Base-by-base conservation (phyloP, 2,113 vertebrate genomes). In the Dasyurus viverrinus region DNA sequence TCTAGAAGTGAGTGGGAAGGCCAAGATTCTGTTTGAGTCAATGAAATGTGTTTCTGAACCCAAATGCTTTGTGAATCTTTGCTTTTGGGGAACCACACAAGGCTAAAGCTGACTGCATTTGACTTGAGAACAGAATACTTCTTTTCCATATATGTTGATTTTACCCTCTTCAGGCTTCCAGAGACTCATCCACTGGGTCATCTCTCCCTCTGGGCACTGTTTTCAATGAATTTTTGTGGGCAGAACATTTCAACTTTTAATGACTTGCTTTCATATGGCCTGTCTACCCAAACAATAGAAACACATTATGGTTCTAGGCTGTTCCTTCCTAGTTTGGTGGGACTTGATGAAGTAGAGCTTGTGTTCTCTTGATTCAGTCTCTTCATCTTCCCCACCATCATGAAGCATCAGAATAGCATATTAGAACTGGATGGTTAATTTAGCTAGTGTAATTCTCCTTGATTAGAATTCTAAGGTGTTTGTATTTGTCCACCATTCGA, bases 31-130 rank as follows among this genome's bases (percentile, higher is more conserved):
- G 1, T 93, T 89, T 93, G 89, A 54, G 14, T 93, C 57, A 76
- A n/a, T 93, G 14, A 42, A 42, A 6, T 4, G 36, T 76, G 30
- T 76, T 52, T 46, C 36, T 10, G n/a, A 68, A 12, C 36, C 9
- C 76, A 94, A 92, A 53, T 11, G 30, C 89, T 94, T 91, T 53
- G 47, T 93, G 36, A 47, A 47, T 91, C 22, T 55, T 94, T 54
- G 60, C 22, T 53, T 96, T 8, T 7, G 89, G 54, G 46, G 5
- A 91, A 92, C 12, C 26, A 89, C 47, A 90, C 25, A 84, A 84
- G 36, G n/a, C 5, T 8, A 42, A 84, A 42, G 19, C n/a, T 84
- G 14, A 16, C n/a, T n/a, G 14, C 36, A n/a, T 68, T n/a, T 76
- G 36, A n/a, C 60, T n/a, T 68, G 4, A 12, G 68, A n/a, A 84